phyloP scores from a whole-genome alignment of 1,140 invertebrate genomes.

The Heliothis subflexa region DNA sequence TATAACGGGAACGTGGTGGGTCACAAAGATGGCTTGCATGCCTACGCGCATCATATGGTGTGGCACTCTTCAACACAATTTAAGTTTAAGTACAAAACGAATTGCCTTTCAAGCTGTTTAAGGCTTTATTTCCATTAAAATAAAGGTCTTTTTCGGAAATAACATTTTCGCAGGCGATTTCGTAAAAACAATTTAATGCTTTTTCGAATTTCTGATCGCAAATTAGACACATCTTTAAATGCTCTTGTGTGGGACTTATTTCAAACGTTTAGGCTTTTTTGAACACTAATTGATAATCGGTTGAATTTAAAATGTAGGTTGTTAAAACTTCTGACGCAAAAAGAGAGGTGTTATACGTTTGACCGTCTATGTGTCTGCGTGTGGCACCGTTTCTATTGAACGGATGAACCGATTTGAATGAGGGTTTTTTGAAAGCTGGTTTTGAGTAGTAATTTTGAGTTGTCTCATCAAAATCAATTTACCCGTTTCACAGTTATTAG shows the following conservation, averaged over 20 bases:
- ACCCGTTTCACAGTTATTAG: too few species aligned
- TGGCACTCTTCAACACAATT: not conserved
- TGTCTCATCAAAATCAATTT: too few species aligned
- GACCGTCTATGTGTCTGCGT: too few species aligned
- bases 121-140: not conserved
- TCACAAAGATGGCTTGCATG: not conserved
- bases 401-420: too few species aligned
- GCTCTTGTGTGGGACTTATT: not conserved
- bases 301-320: not conserved
- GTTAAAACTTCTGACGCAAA: too few species aligned
- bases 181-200: not conserved
- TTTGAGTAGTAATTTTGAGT: too few species aligned
- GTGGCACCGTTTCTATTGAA: too few species aligned
- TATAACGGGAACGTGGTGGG: slow-evolving; percentile 15
- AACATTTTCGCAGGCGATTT: not conserved
- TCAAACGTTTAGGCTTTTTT: not conserved
- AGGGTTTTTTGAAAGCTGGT: too few species aligned
- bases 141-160: not conserved
- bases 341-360: too few species aligned
- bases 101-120: not conserved
- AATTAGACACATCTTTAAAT: slow-evolving; percentile 1
- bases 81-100: not conserved
- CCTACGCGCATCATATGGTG: slow-evolving; percentile 1
- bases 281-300: not conserved
- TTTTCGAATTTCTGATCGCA: not conserved